Base-by-base conservation (phyloP, 2,888 invertebrate genomes). In the Volucella inanis region DNA sequence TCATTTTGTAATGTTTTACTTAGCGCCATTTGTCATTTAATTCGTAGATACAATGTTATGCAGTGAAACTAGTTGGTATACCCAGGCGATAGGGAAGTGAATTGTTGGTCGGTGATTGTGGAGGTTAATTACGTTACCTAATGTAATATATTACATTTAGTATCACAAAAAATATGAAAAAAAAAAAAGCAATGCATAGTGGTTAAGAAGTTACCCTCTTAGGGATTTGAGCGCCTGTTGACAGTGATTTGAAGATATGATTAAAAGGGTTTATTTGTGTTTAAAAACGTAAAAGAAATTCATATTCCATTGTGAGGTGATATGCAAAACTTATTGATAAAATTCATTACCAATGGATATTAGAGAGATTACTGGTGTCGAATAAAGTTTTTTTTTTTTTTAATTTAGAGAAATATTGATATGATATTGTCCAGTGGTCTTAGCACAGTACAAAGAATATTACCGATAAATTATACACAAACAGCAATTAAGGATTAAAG, bases 11-110 rank as follows among this genome's bases (percentile, higher is more conserved):
- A 87, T 70, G 61, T 74, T 62, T 79, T 84, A 77, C 59, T 85
- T 80, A 80, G 80, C 84, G 81, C 84, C 78, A 76, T 87, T 79
- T 77, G 76, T 80, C 84, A 84, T 80, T 57, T 59, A 68, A 57
- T 79, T 72, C 72, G 54, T 67, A 41, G 54, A 55, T 31, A 31
- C 31, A 31, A 31, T 31, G 68, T 47, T 62, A 62, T 62, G 62
- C 47, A 43, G 59, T 67, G 57, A 57, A 54, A 55, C 45, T 74
- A 49, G 41, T 47, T 10, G 55, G 54, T 31, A 6, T 39, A 38
- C 4, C 15, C 3, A 39, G 31, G 22, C 31, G 6, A 45, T 59
- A 14, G 50, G 54, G 55, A 68, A 64, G 52, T 47, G 55, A 31
- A 62, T 62, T 70, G 47, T 55, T 61, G 39, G 38, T 67, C 38